A percentile compares a stretch with the other conserved stretches of the same genome.
Conservation (phyloP, 2,888 invertebrate species). For the Smittia aterrima region DNA sequence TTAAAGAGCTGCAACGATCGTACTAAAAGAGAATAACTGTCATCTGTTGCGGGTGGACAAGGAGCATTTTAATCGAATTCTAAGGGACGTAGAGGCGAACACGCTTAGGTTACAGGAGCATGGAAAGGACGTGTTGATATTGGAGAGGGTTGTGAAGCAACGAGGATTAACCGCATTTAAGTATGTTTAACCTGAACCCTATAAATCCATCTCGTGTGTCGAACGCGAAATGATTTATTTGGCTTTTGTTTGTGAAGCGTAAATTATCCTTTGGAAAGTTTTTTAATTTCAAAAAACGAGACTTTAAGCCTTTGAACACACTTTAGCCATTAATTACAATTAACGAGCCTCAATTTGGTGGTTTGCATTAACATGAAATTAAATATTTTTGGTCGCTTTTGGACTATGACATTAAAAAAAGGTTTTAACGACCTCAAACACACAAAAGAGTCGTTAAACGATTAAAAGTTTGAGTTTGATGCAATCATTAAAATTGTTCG, state of each 20-base stretch:
- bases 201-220: too few species aligned
- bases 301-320: not conserved
- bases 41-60: constrained; percentile 82
- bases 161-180: constrained; percentile 61
- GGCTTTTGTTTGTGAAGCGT: not conserved
- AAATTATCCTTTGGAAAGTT: not conserved
- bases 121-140: constrained; percentile 76
- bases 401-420: not conserved
- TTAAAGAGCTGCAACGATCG: constrained; percentile 75
- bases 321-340: not conserved
- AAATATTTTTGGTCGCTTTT: not conserved
- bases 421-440: constrained; percentile 41
- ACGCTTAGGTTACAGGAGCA: constrained; percentile 81
- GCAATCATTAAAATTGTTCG: constrained; percentile 42
- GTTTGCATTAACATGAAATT: constrained; percentile 11
- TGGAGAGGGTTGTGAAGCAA: constrained; percentile 68
- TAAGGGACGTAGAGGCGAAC: constrained; percentile 83
- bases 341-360: not conserved
- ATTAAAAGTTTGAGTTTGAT: not conserved
- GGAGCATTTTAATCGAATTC: constrained; percentile 78
- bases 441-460: not conserved
- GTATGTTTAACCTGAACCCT: constrained; percentile 53
- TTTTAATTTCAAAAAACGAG: not conserved
- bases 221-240: not conserved
- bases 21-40: constrained; percentile 76